Percentiles rank a stretch among this genome's conserved stretches.
phyloP scores from a whole-genome alignment of 2,113 vertebrate species.

The Ctenomys sociabilis region DNA sequence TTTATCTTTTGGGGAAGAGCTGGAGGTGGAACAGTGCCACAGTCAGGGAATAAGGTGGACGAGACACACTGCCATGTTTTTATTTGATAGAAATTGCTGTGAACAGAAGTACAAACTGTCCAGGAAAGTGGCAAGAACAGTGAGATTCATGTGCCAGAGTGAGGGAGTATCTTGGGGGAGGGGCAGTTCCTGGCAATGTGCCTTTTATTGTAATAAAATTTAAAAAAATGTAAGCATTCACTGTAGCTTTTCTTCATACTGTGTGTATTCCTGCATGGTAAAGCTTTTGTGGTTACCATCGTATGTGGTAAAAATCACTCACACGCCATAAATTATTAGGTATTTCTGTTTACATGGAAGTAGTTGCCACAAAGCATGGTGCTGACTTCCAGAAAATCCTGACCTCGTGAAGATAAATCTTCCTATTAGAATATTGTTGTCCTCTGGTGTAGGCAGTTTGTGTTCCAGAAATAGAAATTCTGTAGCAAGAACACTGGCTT shows the following conservation, averaged over 20 bases:
- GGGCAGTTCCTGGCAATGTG: neutral
- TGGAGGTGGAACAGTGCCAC: neutral
- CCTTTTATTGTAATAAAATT: neutral
- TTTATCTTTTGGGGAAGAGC: neutral
- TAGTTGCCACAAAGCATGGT: neutral
- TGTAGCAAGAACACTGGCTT: constrained; percentile 64
- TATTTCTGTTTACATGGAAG: neutral
- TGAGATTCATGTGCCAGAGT: neutral
- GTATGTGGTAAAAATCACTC: neutral
- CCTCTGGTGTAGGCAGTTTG: constrained; percentile 62
- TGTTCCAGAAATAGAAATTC: constrained; percentile 74
- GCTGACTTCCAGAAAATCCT: constrained; percentile 35
- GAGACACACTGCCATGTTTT: neutral
- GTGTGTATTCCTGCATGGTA: neutral
- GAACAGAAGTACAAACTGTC: neutral
- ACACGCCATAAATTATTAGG: neutral
- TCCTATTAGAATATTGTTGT: neutral
- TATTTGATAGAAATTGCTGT: neutral
- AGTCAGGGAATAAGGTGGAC: neutral
- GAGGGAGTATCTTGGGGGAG: neutral
- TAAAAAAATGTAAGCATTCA: neutral
- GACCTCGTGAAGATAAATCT: constrained; percentile 61
- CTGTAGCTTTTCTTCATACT: neutral
- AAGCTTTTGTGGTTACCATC: neutral
- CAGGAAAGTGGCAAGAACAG: neutral